Conservation (phyloP, 2,888 invertebrate genomes). For the Allacma fusca region DNA sequence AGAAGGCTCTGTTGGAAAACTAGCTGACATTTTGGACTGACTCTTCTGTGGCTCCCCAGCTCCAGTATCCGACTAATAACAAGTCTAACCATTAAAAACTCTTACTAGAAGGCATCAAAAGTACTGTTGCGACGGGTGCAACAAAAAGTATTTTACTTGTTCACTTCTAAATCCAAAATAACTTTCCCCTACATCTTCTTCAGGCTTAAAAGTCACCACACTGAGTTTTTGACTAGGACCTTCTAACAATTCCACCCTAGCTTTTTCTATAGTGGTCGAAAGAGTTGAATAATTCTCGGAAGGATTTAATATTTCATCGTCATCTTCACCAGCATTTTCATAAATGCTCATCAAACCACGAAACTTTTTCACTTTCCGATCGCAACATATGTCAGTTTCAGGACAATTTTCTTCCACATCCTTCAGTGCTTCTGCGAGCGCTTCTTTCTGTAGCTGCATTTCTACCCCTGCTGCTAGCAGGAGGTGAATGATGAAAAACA, state of each 20-base stretch:
- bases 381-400: neutral
- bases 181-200: no score
- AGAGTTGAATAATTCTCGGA: conserved; percentile 26
- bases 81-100: no score
- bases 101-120: no score
- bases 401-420: conserved; percentile 20
- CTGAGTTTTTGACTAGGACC: neutral
- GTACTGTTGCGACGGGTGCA: no score
- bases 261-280: neutral
- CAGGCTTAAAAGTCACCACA: neutral
- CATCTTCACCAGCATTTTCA: neutral
- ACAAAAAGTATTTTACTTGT: no score
- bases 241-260: neutral
- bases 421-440: conserved; percentile 21
- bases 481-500: conserved; percentile 57
- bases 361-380: neutral
- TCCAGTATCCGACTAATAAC: no score
- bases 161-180: no score
- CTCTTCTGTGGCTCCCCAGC: no score
- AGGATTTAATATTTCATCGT: conserved; percentile 7
- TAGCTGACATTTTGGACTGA: no score
- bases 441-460: conserved; percentile 50
- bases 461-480: conserved; percentile 56
- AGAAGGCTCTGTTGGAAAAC: no score
- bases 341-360: conserved; percentile 16